A percentile compares a stretch with the other conserved stretches of the same genome.
phyloP scores from a whole-genome alignment of 2,797 vertebrate species.

The Kryptolebias ocellatus region DNA sequence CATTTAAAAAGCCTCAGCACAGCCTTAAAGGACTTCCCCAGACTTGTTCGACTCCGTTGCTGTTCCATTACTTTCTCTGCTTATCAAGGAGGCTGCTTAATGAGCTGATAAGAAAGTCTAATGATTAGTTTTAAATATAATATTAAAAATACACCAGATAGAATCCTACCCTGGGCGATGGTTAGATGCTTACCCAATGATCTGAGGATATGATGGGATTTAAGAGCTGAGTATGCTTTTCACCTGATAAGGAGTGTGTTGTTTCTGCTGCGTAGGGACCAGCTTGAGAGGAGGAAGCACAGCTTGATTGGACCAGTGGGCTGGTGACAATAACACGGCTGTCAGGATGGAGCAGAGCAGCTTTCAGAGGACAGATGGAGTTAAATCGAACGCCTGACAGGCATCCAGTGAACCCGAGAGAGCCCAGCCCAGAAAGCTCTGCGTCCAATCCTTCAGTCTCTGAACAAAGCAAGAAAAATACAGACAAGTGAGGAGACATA shows the following conservation, averaged over 20 bases:
- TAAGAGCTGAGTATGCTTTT: neutral
- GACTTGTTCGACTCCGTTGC: slow-evolving; percentile 40
- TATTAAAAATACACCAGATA: slow-evolving; percentile 29
- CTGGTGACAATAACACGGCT: slow-evolving; percentile 84
- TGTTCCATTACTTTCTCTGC: slow-evolving; percentile 32
- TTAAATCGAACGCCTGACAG: slow-evolving; percentile 92
- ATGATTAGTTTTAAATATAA: slow-evolving; percentile 44
- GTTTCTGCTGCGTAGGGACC: slow-evolving; percentile 88
- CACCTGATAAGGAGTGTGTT: slow-evolving; percentile 92
- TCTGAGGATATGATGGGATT: neutral
- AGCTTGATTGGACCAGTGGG: slow-evolving; percentile 85
- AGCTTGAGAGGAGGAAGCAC: slow-evolving; percentile 79
- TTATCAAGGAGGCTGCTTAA: slow-evolving; percentile 46
- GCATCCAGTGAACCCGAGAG: slow-evolving; percentile 91
- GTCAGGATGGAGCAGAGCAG: slow-evolving; percentile 84
- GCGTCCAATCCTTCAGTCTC: slow-evolving; percentile 83
- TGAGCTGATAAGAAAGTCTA: slow-evolving; percentile 46
- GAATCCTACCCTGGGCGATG: slow-evolving; percentile 9
- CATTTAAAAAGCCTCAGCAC: slow-evolving; percentile 42
- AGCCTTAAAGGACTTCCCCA: slow-evolving; percentile 32
- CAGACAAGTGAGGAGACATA: neutral
- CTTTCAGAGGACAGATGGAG: slow-evolving; percentile 90
- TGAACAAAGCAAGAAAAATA: slow-evolving; percentile 48
- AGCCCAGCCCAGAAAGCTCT: slow-evolving; percentile 82
- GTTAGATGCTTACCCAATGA: slow-evolving; percentile 5